Evolutionary conservation across 2,888 invertebrate genomes (phyloP).

Genomic region (Oxystoma pomonae): DNA sequence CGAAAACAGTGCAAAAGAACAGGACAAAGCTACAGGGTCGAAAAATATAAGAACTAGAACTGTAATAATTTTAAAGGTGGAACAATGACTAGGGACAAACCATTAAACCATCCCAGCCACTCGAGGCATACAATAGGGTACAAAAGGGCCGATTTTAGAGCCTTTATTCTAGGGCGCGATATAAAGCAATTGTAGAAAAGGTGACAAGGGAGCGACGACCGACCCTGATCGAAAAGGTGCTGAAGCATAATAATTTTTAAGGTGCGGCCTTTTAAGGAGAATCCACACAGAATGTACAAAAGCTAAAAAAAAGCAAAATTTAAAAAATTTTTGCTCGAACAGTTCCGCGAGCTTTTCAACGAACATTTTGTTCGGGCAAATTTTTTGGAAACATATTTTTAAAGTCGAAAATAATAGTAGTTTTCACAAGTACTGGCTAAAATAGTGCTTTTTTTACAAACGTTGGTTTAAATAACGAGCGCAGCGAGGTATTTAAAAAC

Average conservation of each 20-base stretch:
- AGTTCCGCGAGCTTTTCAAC: no score
- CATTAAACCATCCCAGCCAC: conserved; percentile 31
- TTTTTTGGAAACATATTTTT: no score
- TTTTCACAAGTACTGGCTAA: no score
- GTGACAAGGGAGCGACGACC: conserved; percentile 1
- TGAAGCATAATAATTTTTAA: conserved; percentile 2
- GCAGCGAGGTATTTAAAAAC: no score
- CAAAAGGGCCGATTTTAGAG: conserved; percentile 24
- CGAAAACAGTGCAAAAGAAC: not conserved
- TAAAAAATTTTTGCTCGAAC: no score
- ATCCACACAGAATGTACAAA: no score
- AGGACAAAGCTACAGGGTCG: not conserved
- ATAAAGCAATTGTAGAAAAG: not conserved
- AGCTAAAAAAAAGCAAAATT: no score
- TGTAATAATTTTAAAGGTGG: conserved; percentile 8
- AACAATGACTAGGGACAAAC: conserved; percentile 25
- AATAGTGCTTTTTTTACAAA: no score
- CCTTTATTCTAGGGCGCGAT: not conserved
- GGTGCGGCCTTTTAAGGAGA: no score
- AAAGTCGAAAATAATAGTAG: no score
- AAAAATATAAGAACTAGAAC: not conserved
- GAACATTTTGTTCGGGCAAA: no score
- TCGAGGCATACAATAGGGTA: conserved; percentile 29
- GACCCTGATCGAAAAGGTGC: not conserved
- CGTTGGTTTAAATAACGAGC: no score